Evolutionary conservation across 1,140 invertebrate species (phyloP).

Genomic region (Drosophila tsacasi): DNA sequence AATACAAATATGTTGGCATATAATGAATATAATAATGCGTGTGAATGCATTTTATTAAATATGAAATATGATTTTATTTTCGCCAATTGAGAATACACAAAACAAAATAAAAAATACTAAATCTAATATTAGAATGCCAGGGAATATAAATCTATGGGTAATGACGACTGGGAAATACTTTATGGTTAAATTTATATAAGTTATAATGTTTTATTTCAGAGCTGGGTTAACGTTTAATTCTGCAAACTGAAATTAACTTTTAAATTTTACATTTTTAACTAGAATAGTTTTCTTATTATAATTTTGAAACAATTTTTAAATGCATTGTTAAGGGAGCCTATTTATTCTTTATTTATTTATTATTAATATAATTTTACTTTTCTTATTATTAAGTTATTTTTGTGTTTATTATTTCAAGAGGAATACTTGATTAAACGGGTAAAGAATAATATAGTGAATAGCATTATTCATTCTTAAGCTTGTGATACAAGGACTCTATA

Average conservation of each 20-base stretch:
- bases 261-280: too few relatives aligned
- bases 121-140: conserved; percentile 21
- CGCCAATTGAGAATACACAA: conserved; percentile 56
- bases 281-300: too few relatives aligned
- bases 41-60: conserved; percentile 77
- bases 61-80: conserved; percentile 76
- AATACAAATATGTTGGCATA: conserved; percentile 69
- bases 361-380: too few relatives aligned
- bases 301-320: too few relatives aligned
- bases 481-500: neutral
- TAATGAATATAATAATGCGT: conserved; percentile 78
- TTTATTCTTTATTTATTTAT: too few relatives aligned
- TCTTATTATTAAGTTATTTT: too few relatives aligned
- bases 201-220: neutral
- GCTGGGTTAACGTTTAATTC: neutral
- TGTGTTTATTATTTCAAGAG: neutral
- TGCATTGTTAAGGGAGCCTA: too few relatives aligned
- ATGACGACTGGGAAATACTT: neutral
- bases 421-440: neutral
- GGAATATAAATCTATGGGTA: neutral
- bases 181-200: neutral
- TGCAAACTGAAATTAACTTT: neutral
- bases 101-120: conserved; percentile 10
- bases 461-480: neutral
- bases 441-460: too few relatives aligned